Evolutionary conservation across 2,888 invertebrate genomes (phyloP), one percentile per base, ranked within the genome.

Genomic region (Spisula solida): DNA sequence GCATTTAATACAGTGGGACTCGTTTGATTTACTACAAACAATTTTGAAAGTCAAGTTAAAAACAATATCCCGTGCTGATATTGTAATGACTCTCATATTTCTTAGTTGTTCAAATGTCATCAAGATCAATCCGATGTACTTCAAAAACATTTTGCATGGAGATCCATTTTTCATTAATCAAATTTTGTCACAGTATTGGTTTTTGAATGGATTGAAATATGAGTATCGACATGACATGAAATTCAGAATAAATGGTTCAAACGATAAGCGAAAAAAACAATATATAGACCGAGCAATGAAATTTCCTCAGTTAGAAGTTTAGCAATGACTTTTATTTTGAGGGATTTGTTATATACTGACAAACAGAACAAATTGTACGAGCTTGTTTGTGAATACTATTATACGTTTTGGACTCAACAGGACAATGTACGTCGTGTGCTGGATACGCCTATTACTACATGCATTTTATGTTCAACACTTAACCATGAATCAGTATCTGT

Each of bases 151-250:
- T n/a, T 25, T 86, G 8, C 12, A n/a, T 16, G 86, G 82, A 41
- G 70, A 86, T 75, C 86, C 86, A 18, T 86, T 86, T 78, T 86
- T 82, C 55, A 31, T 86, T 1, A 31, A 78, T 47, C 31, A 34
- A 29, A 82, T 86, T 51, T 51, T 86, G 1, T 48, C 75, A 34
- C 81, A 78, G 70, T 86, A 86, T 48, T 86, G 86, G 86, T 86
- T 86, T 55, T 12, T 60, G 12, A 25, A 66, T 10, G 86, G 82
- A 60, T 31, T 86, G n/a, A 16, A 31, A 48, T 70, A 70, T 20
- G n/a, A 29, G 55, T 81, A 75, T 16, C 47, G 70, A 34, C 55
- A 75, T 31, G 86, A 86, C 14, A n/a, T 81, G 18, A 82, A 70
- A 47, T 82, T 86, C 48, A 41, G 12, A 6, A 75, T 25, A 18